Percentiles rank a stretch among this genome's conserved stretches.
Evolutionary conservation across 2,888 invertebrate genomes (phyloP).

Genomic region (Chydorus sphaericus): DNA sequence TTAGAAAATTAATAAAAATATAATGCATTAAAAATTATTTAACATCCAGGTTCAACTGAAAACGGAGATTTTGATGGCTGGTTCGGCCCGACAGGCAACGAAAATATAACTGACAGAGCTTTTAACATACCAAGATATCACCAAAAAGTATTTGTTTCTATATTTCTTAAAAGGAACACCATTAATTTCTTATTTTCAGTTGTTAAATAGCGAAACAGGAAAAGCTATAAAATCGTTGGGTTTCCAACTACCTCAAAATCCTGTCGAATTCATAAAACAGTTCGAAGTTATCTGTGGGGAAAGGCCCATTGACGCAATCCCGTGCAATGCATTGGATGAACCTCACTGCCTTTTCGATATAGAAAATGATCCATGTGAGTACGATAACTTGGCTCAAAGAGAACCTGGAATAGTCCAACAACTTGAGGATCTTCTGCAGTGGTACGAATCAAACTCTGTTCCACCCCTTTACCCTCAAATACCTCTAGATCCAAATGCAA

Average conservation of each 20-base stretch:
- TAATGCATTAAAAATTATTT: not conserved
- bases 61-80: slow-evolving; percentile 58
- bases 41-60: slow-evolving; percentile 44
- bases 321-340: slow-evolving; percentile 20
- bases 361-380: slow-evolving; percentile 71
- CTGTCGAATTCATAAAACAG: slow-evolving; percentile 29
- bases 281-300: slow-evolving; percentile 41
- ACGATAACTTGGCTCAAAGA: slow-evolving; percentile 52
- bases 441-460: slow-evolving; percentile 25
- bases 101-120: no score
- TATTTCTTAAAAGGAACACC: no score
- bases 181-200: no score
- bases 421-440: slow-evolving; percentile 38
- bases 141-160: no score
- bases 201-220: slow-evolving; percentile 40
- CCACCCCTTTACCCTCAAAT: slow-evolving; percentile 11
- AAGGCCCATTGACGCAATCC: not conserved
- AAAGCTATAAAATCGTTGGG: slow-evolving; percentile 39
- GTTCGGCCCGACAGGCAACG: slow-evolving; percentile 25
- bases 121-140: no score
- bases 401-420: slow-evolving; percentile 42
- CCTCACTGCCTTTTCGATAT: slow-evolving; percentile 70
- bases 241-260: slow-evolving; percentile 32
- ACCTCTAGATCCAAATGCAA: slow-evolving; percentile 13
- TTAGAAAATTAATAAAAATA: no score